A percentile compares a stretch with the other conserved stretches of the same genome.
Evolutionary conservation across 2,113 vertebrate genomes (phyloP).

Genomic region (Xenotilapia leptura): DNA sequence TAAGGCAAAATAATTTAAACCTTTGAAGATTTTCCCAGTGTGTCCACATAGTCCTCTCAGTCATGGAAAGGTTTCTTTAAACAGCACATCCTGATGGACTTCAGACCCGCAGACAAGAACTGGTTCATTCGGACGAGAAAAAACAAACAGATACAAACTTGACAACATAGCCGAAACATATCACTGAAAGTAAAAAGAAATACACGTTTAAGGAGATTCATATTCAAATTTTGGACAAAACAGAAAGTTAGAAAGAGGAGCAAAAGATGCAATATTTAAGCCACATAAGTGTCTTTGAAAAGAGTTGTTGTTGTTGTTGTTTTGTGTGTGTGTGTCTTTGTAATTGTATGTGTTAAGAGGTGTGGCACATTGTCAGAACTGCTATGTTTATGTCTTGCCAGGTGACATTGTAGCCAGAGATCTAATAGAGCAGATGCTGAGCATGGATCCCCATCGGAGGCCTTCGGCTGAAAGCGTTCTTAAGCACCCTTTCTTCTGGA

Average conservation of each 20-base stretch:
- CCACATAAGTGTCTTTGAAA: neutral
- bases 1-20: neutral
- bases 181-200: neutral
- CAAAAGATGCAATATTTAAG: neutral
- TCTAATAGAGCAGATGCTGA: constrained; percentile 90
- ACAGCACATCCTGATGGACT: neutral
- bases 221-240: neutral
- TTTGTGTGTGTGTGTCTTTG: neutral
- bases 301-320: neutral
- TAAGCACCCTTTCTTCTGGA: constrained; percentile 96
- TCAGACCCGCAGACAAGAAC: neutral
- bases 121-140: neutral
- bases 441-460: constrained; percentile 82
- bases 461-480: constrained; percentile 87
- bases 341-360: neutral
- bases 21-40: neutral
- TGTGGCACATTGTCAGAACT: neutral
- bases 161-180: neutral
- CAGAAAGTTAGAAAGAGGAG: neutral
- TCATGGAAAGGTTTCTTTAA: neutral
- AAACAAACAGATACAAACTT: neutral
- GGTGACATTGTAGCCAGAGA: constrained; percentile 84
- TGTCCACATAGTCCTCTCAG: neutral
- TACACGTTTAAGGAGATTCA: neutral
- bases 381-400: constrained; percentile 32